Percentiles rank a stretch among this genome's conserved stretches.
These are phyloP conservation scores for Enteromius thamalakanensis DNA, from an alignment of 2,797 vertebrate genomes.

Conservation along the genomic window DNA sequence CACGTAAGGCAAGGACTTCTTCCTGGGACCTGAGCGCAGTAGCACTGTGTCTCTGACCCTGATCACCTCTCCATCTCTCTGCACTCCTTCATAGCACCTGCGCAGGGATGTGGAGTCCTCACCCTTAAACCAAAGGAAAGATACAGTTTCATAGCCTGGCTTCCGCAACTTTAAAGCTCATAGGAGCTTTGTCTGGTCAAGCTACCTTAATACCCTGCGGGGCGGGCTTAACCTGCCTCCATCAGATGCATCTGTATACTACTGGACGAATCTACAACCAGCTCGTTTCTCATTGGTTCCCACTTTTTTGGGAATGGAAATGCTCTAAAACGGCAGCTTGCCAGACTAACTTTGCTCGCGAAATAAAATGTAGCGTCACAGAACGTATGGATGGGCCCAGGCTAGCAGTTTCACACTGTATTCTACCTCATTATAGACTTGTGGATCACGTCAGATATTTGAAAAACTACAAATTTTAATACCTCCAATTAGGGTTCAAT, in stretches of 20 bases:
- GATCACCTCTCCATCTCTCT: constrained; percentile 91
- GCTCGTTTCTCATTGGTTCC: no score
- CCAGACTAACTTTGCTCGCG: no score
- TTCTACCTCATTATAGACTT: background rate
- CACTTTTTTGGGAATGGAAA: no score
- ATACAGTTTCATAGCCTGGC: background rate
- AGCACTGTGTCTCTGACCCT: constrained; percentile 94
- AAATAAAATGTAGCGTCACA: no score
- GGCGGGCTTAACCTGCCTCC: no score
- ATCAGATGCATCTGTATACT: no score
- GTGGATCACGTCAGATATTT: background rate
- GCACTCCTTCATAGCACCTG: constrained; percentile 94
- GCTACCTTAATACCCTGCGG: no score
- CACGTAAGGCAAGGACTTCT: constrained; percentile 96
- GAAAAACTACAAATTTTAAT: background rate
- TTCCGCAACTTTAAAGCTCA: no score
- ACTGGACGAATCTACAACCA: no score
- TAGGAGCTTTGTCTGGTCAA: no score
- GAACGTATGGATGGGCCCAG: no score
- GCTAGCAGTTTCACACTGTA: background rate
- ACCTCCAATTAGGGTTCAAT: background rate
- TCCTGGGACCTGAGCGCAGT: constrained; percentile 93
- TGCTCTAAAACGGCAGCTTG: no score
- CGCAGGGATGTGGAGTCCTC: constrained; percentile 89
- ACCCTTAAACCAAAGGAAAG: constrained; percentile 74